Evolutionary conservation across 2,888 invertebrate species (phyloP).

Genomic region (Zonitis immaculata): DNA sequence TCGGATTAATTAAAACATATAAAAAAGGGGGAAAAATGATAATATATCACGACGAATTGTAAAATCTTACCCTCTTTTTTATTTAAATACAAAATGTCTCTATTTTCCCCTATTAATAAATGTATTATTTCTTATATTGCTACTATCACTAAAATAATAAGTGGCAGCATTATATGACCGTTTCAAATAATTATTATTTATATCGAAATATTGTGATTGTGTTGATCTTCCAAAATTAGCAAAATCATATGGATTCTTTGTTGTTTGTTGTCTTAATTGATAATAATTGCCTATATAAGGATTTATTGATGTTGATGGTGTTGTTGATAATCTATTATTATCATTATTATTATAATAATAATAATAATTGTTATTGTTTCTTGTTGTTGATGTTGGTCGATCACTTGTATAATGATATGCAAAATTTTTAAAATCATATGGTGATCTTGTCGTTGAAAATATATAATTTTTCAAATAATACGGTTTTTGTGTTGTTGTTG

Average conservation of each 20-base stretch:
- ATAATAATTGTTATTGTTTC: slow-evolving; percentile 14
- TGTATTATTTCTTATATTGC: slow-evolving; percentile 39
- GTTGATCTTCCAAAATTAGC: slow-evolving; percentile 44
- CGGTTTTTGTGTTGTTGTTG: slow-evolving; percentile 22
- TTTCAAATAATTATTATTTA: slow-evolving; percentile 47
- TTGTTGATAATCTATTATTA: slow-evolving; percentile 41
- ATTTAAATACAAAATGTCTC: not conserved
- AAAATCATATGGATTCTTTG: slow-evolving; percentile 54
- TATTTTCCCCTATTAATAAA: slow-evolving; percentile 17
- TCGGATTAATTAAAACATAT: not conserved
- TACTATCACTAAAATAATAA: slow-evolving; percentile 47
- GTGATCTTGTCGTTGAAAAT: slow-evolving; percentile 40
- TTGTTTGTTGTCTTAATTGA: slow-evolving; percentile 50
- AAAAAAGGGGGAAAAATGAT: slow-evolving; percentile 9
- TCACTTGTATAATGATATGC: slow-evolving; percentile 20
- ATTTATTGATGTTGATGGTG: slow-evolving; percentile 54
- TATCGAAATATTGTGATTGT: slow-evolving; percentile 34
- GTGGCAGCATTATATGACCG: slow-evolving; percentile 50
- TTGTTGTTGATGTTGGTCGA: slow-evolving; percentile 15
- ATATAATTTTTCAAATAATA: slow-evolving; percentile 26
- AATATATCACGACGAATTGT: slow-evolving; percentile 1
- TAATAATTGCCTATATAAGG: slow-evolving; percentile 52
- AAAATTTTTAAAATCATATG: slow-evolving; percentile 40
- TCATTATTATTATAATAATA: too few relatives aligned
- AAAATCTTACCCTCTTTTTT: slow-evolving; percentile 32